A percentile compares a stretch with the other conserved stretches of the same genome.
Conservation (phyloP, 1,140 invertebrate genomes). For the Leucophenga varia region DNA sequence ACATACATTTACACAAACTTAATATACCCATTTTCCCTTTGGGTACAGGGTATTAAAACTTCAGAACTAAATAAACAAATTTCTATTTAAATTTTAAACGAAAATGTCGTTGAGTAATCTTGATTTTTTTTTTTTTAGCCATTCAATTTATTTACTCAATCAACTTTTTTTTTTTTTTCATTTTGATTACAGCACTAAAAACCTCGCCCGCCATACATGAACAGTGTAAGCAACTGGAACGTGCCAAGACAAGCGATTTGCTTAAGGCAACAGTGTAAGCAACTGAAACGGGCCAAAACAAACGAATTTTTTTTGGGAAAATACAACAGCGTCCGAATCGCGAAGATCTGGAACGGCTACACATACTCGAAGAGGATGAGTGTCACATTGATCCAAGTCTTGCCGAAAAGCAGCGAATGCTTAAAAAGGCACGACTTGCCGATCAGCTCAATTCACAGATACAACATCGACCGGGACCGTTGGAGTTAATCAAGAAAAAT, state of each 20-base stretch:
- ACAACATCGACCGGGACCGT: constrained; percentile 89
- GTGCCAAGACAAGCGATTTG: constrained; percentile 94
- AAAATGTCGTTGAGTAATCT: too few relatives aligned
- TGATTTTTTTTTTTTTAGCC: too few relatives aligned
- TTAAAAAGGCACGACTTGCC: constrained; percentile 91
- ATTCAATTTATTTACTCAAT: too few relatives aligned
- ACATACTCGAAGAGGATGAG: constrained; percentile 89
- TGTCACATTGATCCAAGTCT: constrained; percentile 92
- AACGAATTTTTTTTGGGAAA: too few relatives aligned
- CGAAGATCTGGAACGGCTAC: constrained; percentile 89
- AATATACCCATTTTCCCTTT: too few relatives aligned
- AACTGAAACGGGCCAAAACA: too few relatives aligned
- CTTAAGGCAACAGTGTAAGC: too few relatives aligned
- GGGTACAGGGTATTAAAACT: too few relatives aligned
- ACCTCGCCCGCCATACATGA: constrained; percentile 92
- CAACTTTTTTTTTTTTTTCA: constrained; percentile 17
- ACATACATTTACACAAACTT: too few relatives aligned
- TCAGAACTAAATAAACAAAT: too few relatives aligned
- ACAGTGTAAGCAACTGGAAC: constrained; percentile 88
- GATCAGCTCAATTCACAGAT: constrained; percentile 95
- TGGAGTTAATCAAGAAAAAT: constrained; percentile 96
- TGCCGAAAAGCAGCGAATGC: constrained; percentile 89
- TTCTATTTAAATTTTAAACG: too few relatives aligned
- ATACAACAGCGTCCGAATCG: constrained; percentile 93
- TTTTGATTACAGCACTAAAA: constrained; percentile 75